A percentile compares a stretch with the other conserved stretches of the same genome.
phyloP scores from a whole-genome alignment of 30 jellyfish, hydroid and myxozoan species.

The Nemopilema nomurai region DNA sequence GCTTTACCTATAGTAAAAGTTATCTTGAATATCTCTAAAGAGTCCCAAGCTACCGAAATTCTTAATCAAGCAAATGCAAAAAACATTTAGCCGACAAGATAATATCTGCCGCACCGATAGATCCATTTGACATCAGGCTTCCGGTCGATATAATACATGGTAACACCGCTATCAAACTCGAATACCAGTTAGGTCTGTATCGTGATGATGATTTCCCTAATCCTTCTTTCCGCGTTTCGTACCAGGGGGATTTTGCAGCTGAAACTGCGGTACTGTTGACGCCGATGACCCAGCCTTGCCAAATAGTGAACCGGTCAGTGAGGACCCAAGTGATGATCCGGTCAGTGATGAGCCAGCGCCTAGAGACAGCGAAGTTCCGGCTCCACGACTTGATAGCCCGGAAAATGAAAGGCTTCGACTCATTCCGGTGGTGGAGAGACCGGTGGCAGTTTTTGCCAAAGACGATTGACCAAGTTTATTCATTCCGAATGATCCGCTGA shows the following conservation, averaged over 20 bases:
- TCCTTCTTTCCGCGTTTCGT: slow-evolving; percentile 76
- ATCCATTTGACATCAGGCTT: not conserved
- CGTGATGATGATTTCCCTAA: not conserved
- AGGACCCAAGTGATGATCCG: slow-evolving; percentile 29
- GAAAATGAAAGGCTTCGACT: slow-evolving; percentile 54
- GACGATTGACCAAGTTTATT: slow-evolving; percentile 10
- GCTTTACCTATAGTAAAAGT: too few species aligned
- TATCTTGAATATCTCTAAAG: too few species aligned
- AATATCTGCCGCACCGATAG: too few species aligned
- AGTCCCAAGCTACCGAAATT: too few species aligned
- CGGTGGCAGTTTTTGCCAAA: slow-evolving; percentile 8
- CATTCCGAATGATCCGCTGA: slow-evolving; percentile 17
- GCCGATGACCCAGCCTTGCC: slow-evolving; percentile 53
- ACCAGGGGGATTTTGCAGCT: slow-evolving; percentile 84
- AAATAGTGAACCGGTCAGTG: slow-evolving; percentile 33
- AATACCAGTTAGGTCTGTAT: not conserved
- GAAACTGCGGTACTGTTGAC: slow-evolving; percentile 53
- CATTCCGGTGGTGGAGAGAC: slow-evolving; percentile 32
- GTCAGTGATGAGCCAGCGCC: slow-evolving; percentile 41
- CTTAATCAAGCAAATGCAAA: too few species aligned
- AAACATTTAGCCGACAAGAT: too few species aligned
- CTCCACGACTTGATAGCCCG: slow-evolving; percentile 50
- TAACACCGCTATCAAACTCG: not conserved
- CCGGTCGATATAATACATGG: not conserved
- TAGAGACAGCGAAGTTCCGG: slow-evolving; percentile 37